Evolutionary conservation across 1,140 invertebrate genomes (phyloP), one percentile per base, ranked within the genome.

Genomic region (Cecropterus lyciades): DNA sequence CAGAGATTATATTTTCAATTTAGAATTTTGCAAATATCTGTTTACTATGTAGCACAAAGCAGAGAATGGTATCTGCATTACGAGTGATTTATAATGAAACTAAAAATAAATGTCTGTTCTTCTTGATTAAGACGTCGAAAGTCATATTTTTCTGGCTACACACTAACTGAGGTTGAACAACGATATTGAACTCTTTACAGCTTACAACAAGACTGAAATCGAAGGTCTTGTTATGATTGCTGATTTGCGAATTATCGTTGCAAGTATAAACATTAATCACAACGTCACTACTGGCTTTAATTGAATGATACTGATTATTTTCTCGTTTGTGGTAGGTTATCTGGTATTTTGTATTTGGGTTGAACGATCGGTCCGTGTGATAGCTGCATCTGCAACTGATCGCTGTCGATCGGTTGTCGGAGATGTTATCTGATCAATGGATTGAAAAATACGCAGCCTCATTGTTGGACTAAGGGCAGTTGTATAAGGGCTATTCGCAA

Each of bases 361-460:
- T 74, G 75, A 77, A 74, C 42, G 75, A 73, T 77, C 74, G 62
- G 55, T 30, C 30, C 55, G 20, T 51, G 27, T 48, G 46, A 71
- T 65, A 20, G 42, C 68, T 51, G 43, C 45, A 52, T 48, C 62
- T 52, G 56, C 37, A 70, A 27, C 52, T 51, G 62, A 72, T 68
- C 60, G 52, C 45, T 70, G 64, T 68, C 30, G 49, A 64, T 65
- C 42, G 43, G 4, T 60, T 62, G 59, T 62, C 59, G n/a, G n/a
- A n/a, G 33, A 62, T 51, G 16, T 40, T 62, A 62, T 62, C 59
- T 17, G 17, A 0, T 6, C 59, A 16, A 51, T 62, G 59, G 46
- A 62, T 60, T 52, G 45, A 71, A 63, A 67, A 64, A 53, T 67
- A 57, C 16, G 48, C 59, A 59, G 46, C 30, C 43, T 68, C 56